Percentiles rank a stretch among this genome's conserved stretches.
phyloP scores from a whole-genome alignment of 2,113 vertebrate genomes.

The Probosciger aterrimus region DNA sequence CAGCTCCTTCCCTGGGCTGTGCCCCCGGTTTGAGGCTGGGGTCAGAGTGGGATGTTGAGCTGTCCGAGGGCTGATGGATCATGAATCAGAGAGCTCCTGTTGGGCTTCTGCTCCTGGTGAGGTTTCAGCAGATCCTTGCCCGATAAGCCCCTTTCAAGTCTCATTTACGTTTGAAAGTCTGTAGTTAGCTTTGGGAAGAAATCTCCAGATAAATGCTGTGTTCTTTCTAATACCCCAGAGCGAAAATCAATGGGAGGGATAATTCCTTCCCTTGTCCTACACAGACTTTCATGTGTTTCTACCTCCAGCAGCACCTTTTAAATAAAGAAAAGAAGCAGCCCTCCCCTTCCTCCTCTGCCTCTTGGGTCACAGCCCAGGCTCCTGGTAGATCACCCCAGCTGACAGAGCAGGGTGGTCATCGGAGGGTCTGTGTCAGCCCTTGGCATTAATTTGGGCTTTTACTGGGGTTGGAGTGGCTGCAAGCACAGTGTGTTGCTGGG shows the following conservation, averaged over 20 bases:
- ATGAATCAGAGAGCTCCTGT: background rate
- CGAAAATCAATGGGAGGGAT: conserved; percentile 96
- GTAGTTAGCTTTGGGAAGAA: conserved; percentile 83
- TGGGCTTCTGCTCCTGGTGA: background rate
- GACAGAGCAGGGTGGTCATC: background rate
- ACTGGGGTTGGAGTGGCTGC: background rate
- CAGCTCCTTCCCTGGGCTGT: background rate
- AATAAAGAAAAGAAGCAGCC: conserved; percentile 13
- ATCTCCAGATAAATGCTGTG: conserved; percentile 90
- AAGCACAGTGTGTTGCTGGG: background rate
- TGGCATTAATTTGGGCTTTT: background rate
- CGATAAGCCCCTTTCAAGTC: conserved; percentile 83
- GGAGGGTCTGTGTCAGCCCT: accelerated
- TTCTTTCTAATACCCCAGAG: conserved; percentile 95
- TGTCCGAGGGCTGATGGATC: background rate
- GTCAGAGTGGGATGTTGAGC: background rate
- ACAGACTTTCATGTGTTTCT: conserved; percentile 64
- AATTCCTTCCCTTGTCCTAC: conserved; percentile 86
- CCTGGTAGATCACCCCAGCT: background rate
- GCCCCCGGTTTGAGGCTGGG: background rate
- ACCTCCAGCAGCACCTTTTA: conserved; percentile 52
- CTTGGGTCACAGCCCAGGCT: background rate
- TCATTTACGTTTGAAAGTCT: conserved; percentile 91
- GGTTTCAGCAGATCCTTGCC: conserved; percentile 54
- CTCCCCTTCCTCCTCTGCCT: background rate